A percentile compares a stretch with the other conserved stretches of the same genome.
These are phyloP conservation scores for Allobates femoralis DNA, from an alignment of 2,797 vertebrate genomes.

Conservation along the genomic window DNA sequence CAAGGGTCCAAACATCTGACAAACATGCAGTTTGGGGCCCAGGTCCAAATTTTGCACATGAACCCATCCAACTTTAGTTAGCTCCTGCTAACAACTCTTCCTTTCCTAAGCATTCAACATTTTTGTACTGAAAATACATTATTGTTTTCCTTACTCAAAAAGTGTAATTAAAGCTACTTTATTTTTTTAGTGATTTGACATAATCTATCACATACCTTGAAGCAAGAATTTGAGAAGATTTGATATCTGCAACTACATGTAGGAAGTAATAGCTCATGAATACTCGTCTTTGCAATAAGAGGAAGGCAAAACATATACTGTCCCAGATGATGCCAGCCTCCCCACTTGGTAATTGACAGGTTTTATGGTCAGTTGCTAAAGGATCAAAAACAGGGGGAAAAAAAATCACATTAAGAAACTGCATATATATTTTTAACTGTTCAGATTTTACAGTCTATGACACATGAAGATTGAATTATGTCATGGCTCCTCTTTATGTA, in stretches of 20 bases:
- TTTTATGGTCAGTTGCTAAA: conserved; percentile 70
- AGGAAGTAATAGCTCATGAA: conserved; percentile 99
- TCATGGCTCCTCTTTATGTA: no score
- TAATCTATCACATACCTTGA: conserved; percentile 82
- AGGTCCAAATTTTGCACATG: no score
- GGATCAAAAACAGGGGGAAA: background rate
- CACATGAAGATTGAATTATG: background rate
- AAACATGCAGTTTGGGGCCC: no score
- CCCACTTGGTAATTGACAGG: conserved; percentile 86
- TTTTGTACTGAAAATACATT: background rate
- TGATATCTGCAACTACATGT: conserved; percentile 97
- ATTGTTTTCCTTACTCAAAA: background rate
- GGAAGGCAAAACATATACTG: conserved; percentile 97
- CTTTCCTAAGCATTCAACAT: background rate
- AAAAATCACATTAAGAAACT: background rate
- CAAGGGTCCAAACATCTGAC: no score
- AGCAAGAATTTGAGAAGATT: conserved; percentile 95
- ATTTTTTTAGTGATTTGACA: background rate
- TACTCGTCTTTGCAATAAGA: conserved; percentile 94
- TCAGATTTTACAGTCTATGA: background rate
- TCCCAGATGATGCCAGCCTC: conserved; percentile 99
- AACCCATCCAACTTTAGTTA: no score
- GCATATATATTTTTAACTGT: no score
- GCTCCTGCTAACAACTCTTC: background rate
- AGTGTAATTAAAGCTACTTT: background rate